Base-by-base conservation (phyloP, 2,113 vertebrate species). In the Lipotes vexillifer region DNA sequence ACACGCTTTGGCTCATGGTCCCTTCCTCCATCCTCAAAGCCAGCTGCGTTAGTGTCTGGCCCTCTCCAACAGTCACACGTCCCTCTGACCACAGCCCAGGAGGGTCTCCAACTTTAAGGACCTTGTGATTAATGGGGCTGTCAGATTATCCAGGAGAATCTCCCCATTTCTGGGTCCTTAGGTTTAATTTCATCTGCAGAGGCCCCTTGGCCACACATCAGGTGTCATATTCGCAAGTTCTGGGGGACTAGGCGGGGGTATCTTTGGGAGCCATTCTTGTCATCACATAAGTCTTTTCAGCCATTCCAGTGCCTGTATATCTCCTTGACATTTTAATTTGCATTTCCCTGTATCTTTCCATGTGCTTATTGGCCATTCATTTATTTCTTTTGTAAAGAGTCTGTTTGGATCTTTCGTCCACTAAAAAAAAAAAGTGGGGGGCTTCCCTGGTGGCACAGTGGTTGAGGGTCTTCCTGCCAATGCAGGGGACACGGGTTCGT, bases 331-430 rank as follows among this genome's bases (percentile, higher is more conserved):
- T 86, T 78, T 71, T 41, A 68, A 46, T 59, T 46, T 59, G 38
- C 23, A 31, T 78, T 75, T 36, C 36, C 44, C 29, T 2, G 1
- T 36, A 55, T 46, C 69, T 90, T 88, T 80, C 38, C 66, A 14
- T n/a, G 66, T 11, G 66, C 10, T 46, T 63, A 29, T 8, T 81
- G 66, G 65, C n/a, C 12, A 44, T n/a, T 83, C n/a, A 44, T 17
- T 7, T 72, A 36, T 66, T 89, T 93, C 46, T 93, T 55, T 93
- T 38, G 17, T 65, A 38, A 69, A 94, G 31, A 66, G 46, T 83
- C 15, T 66, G 8, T 12, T 33, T 66, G 23, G n/a, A 23, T 85
- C 20, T 90, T 75, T 90, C 31, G 46, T 36, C 57, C 31, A 10
- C 84, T 55, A 29, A 17, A 11, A 72, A 65, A 46, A n/a, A 41